phyloP scores from a whole-genome alignment of 2,888 invertebrate genomes.

The Sicus ferrugineus region DNA sequence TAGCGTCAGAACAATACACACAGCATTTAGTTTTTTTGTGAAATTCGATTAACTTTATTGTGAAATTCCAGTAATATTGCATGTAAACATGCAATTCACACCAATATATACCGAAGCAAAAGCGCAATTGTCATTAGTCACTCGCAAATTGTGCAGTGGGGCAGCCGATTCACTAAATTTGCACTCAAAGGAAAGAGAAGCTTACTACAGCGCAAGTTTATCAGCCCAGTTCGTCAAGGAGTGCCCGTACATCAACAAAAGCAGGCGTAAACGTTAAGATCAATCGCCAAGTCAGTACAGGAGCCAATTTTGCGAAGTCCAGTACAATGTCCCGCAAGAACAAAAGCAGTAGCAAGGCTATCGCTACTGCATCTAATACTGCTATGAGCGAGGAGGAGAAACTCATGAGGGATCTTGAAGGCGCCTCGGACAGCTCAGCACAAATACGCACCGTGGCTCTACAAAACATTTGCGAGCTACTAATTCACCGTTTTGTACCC shows the following conservation, averaged over 20 bases:
- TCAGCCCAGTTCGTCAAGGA: neutral
- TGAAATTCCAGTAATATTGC: neutral
- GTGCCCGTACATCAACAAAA: neutral
- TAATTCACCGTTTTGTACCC: slow-evolving; percentile 81
- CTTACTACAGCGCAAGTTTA: neutral
- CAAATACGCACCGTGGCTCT: slow-evolving; percentile 82
- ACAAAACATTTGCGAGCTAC: slow-evolving; percentile 74
- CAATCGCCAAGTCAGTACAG: neutral
- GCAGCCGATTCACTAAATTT: neutral
- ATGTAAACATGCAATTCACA: neutral
- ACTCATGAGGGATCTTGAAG: slow-evolving; percentile 85
- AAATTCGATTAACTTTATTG: no score
- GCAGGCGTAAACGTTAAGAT: neutral
- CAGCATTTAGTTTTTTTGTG: no score
- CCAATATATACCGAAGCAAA: neutral
- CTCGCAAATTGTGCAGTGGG: neutral
- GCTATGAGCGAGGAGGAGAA: slow-evolving; percentile 84
- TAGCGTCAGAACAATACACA: no score
- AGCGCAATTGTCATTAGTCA: neutral
- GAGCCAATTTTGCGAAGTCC: neutral
- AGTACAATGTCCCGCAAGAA: neutral
- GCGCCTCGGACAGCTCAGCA: slow-evolving; percentile 84
- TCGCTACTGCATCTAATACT: slow-evolving; percentile 48
- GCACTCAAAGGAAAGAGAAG: neutral
- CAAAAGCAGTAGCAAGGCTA: neutral